A percentile compares a stretch with the other conserved stretches of the same genome.
Conservation (phyloP, 2,888 invertebrate genomes). For the Brachylomia viminalis region DNA sequence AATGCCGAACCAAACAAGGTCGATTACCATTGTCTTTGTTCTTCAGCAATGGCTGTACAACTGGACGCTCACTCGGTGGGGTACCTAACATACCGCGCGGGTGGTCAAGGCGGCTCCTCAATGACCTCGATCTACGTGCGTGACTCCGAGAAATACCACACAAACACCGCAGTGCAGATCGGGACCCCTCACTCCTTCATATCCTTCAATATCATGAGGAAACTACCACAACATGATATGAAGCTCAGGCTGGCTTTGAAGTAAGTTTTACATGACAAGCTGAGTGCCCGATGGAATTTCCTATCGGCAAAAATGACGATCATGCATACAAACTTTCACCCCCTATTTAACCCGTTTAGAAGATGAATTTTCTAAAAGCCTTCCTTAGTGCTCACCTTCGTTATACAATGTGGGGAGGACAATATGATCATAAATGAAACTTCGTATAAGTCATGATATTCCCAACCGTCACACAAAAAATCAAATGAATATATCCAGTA, state of each 20-base stretch:
- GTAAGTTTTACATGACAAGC: conserved; percentile 89
- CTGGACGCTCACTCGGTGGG: conserved; percentile 97
- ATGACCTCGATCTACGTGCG: conserved; percentile 96
- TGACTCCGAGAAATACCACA: conserved; percentile 93
- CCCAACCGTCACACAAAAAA: too few species aligned
- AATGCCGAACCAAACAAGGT: background rate
- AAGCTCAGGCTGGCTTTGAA: conserved; percentile 94
- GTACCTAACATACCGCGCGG: conserved; percentile 95
- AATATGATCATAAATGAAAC: too few species aligned
- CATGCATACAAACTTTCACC: too few species aligned
- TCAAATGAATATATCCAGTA: too few species aligned
- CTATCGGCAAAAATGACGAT: background rate
- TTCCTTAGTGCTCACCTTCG: background rate
- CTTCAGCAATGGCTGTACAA: conserved; percentile 94
- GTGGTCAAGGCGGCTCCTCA: conserved; percentile 91
- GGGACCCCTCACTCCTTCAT: conserved; percentile 95
- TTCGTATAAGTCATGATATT: too few species aligned
- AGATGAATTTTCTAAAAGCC: background rate
- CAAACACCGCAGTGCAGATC: conserved; percentile 94
- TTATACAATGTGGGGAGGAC: too few species aligned
- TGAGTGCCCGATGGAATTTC: background rate
- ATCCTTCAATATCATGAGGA: conserved; percentile 94
- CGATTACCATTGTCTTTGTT: conserved; percentile 53
- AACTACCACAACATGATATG: conserved; percentile 94
- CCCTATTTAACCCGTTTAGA: background rate